Evolutionary conservation across 2,888 invertebrate genomes (phyloP).

Genomic region (Acanthosepion esculentum): DNA sequence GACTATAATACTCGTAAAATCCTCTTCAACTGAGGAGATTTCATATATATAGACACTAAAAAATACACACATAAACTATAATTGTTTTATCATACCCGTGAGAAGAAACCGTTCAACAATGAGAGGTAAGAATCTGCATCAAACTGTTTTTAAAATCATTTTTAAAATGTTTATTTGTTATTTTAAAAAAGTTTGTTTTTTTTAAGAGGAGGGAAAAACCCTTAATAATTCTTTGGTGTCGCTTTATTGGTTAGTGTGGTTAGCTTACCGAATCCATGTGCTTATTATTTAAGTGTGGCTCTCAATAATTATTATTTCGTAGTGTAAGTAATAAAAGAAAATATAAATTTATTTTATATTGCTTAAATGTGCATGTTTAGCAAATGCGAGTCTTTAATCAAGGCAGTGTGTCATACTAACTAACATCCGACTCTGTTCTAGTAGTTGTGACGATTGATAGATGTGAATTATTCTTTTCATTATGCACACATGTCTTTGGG

Average conservation of each 20-base stretch:
- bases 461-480: not conserved
- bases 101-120: not conserved
- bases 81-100: not conserved
- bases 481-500: not conserved
- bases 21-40: conserved; percentile 12
- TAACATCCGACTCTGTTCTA: not conserved
- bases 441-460: not conserved
- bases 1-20: not conserved
- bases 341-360: not conserved
- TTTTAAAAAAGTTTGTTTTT: too few species aligned
- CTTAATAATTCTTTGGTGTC: too few species aligned
- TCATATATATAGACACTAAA: not conserved
- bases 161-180: not conserved
- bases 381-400: not conserved
- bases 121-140: not conserved
- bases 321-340: not conserved
- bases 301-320: not conserved
- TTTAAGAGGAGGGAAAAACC: too few species aligned
- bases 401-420: not conserved
- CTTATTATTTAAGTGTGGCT: not conserved
- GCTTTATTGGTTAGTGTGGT: not conserved
- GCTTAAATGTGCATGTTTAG: not conserved
- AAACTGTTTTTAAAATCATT: not conserved
- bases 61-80: not conserved
- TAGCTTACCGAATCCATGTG: not conserved